Base-by-base conservation (phyloP, 2,113 vertebrate species). In the Crotalus viridis region DNA sequence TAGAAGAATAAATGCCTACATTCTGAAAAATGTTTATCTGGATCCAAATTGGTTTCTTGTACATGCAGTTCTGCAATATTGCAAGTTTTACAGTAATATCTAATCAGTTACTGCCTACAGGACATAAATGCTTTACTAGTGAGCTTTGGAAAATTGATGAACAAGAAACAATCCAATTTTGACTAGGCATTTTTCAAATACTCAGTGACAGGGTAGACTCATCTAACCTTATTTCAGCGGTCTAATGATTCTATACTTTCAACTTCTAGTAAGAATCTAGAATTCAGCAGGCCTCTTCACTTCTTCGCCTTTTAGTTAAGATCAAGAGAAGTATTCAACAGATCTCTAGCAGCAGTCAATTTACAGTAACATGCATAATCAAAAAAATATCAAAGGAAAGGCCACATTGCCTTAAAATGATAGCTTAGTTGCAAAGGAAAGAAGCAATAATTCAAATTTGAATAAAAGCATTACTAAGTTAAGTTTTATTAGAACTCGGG, bases 331-430 rank as follows among this genome's bases (percentile, higher is more conserved):
- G 74, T 81, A 5, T 89, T 1, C 90, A 94, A 95, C 95, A 90
- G 89, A 94, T 94, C 88, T 97, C 59, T 55, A 93, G 94, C 85
- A 93, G 81, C 92, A 39, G 52, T 95, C 59, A 39, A 54, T 95
- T 94, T 94, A 96, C 94, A 95, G 90, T 91, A 94, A 94, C 94
- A 92, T 93, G 43, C 91, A 96, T 88, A 90, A 95, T 28, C 61
- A 43, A 93, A 95, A 48, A 94, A 69, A 85, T 90, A 87, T 93
- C 93, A 94, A 94, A 96, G 59, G 93, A 91, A 96, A 92, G 43
- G 61, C 91, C 87, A 86, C 92, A 93, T 91, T 92, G 46, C 5
- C 81, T 95, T 93, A 94, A 92, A 88, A 89, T 96, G 93, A 96
- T 93, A 97, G 92, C 95, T 93, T 92, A 10, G 88, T 89, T 94